Conservation (phyloP, 2,797 vertebrate genomes). For the Sebastes diaconus region DNA sequence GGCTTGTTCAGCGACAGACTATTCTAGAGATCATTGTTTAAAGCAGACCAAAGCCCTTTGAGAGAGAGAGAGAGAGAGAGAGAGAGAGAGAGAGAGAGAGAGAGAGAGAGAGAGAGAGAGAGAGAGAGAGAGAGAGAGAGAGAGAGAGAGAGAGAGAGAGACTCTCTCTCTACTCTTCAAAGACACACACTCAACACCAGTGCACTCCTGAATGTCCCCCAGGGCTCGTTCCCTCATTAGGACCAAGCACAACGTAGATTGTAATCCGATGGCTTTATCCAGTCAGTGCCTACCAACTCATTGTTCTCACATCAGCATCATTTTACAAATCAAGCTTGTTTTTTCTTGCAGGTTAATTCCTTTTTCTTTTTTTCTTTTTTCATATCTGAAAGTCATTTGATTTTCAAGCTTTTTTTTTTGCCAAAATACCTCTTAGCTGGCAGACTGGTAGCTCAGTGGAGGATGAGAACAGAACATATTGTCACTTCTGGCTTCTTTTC, state of each 20-base stretch:
- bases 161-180: too few relatives aligned
- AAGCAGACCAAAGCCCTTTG: slow-evolving; percentile 20
- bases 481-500: not conserved
- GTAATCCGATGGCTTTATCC: slow-evolving; percentile 34
- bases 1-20: not conserved
- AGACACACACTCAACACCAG: not conserved
- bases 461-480: not conserved
- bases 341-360: not conserved
- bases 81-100: not conserved
- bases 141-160: too few relatives aligned
- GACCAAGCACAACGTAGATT: slow-evolving; percentile 59
- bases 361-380: not conserved
- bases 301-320: slow-evolving; percentile 31
- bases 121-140: too few relatives aligned
- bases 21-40: not conserved
- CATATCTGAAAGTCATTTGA: slow-evolving; percentile 13
- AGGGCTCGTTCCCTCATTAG: slow-evolving; percentile 5
- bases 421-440: slow-evolving; percentile 36
- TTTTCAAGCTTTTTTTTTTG: slow-evolving; percentile 29
- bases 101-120: too few relatives aligned
- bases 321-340: not conserved
- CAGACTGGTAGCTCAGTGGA: slow-evolving; percentile 27
- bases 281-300: slow-evolving; percentile 57
- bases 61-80: too few relatives aligned
- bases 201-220: not conserved